A percentile compares a stretch with the other conserved stretches of the same genome.
Evolutionary conservation across 2,888 invertebrate species (phyloP).

Genomic region (Icerya purchasi): DNA sequence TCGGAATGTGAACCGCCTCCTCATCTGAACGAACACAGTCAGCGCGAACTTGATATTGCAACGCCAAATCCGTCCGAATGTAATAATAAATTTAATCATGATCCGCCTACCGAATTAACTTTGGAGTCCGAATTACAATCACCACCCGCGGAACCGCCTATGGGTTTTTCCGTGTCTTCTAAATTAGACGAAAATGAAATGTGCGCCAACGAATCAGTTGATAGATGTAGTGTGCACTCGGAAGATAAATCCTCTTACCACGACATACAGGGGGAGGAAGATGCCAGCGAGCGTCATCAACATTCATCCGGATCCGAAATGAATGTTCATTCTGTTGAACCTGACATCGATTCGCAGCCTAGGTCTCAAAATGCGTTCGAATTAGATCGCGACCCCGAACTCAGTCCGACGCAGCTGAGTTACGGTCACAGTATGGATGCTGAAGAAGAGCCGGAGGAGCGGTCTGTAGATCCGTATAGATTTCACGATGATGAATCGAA

Average conservation of each 20-base stretch:
- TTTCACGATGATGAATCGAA: constrained; percentile 3
- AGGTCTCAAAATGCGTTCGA: neutral
- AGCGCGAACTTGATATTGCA: neutral
- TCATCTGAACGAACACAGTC: neutral
- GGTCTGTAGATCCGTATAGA: constrained; percentile 5
- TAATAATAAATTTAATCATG: neutral
- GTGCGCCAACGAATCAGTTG: neutral
- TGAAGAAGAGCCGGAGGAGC: constrained; percentile 6
- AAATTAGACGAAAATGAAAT: neutral
- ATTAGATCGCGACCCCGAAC: neutral
- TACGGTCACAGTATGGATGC: neutral
- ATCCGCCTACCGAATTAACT: neutral
- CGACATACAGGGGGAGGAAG: too few species aligned
- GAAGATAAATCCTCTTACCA: neutral
- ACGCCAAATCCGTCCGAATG: neutral
- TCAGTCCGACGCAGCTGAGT: neutral
- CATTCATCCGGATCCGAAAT: neutral
- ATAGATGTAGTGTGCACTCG: neutral
- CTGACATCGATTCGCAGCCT: neutral
- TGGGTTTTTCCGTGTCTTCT: too few species aligned
- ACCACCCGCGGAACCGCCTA: neutral
- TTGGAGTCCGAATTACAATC: neutral
- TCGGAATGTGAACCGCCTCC: neutral
- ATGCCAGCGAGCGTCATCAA: neutral
- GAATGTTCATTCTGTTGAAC: neutral